Evolutionary conservation across 1,140 invertebrate species (phyloP).

Genomic region (Cardiocondyla obscurior): DNA sequence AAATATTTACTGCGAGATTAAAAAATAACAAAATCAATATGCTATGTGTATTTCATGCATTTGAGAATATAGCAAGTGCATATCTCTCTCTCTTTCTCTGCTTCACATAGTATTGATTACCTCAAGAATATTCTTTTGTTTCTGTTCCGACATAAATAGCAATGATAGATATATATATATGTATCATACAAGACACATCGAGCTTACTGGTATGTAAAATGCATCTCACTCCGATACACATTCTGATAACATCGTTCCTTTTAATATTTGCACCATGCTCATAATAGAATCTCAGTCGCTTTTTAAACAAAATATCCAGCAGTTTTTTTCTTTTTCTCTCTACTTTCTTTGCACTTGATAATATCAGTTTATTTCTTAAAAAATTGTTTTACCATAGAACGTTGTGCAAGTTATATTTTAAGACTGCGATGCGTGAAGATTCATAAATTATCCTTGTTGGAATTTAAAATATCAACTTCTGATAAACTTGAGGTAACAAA

Average conservation of each 20-base stretch:
- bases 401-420: background rate
- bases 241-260: background rate
- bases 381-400: background rate
- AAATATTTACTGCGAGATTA: background rate
- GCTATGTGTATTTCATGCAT: background rate
- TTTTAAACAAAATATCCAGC: background rate
- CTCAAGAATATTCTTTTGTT: slow-evolving; percentile 46
- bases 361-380: background rate
- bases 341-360: background rate
- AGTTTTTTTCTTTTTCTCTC: background rate
- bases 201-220: background rate
- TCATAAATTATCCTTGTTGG: slow-evolving; percentile 12
- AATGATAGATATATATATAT: slow-evolving; percentile 16
- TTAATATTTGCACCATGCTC: background rate
- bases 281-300: background rate
- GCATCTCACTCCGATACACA: background rate
- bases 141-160: slow-evolving; percentile 39
- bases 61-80: background rate
- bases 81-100: background rate
- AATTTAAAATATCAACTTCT: background rate
- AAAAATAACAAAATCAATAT: background rate
- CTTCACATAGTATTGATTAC: slow-evolving; percentile 43
- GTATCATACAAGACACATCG: background rate
- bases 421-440: slow-evolving; percentile 26
- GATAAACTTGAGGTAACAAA: background rate